Percentiles rank a stretch among this genome's conserved stretches.
These are phyloP conservation scores for Sinohyriopsis cumingii DNA, from an alignment of 2,888 invertebrate genomes.

Conservation along the genomic window DNA sequence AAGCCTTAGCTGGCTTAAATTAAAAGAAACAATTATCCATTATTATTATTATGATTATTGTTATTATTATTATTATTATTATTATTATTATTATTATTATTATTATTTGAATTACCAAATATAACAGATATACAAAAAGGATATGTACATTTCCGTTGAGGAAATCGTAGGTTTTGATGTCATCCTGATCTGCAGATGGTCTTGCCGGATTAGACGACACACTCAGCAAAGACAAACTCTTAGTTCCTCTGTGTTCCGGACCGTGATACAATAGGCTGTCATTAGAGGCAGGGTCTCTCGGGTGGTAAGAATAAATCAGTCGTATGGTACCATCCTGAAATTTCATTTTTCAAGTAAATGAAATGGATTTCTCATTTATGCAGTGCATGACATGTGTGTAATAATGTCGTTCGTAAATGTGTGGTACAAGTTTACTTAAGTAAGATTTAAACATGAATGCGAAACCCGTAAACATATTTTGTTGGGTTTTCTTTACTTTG, in stretches of 20 bases:
- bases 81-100: too few species aligned
- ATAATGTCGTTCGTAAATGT: too few species aligned
- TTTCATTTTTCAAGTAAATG: neutral
- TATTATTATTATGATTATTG: too few species aligned
- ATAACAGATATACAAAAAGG: neutral
- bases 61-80: too few species aligned
- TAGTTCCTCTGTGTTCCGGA: slow-evolving; percentile 32
- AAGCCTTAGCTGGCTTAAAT: too few species aligned
- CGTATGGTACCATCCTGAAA: slow-evolving; percentile 38
- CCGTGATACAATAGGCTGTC: slow-evolving; percentile 37
- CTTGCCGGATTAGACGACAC: slow-evolving; percentile 7
- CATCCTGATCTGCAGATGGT: slow-evolving; percentile 7
- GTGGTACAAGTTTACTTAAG: too few species aligned
- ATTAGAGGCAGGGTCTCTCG: slow-evolving; percentile 35
- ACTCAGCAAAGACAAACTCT: slow-evolving; percentile 35
- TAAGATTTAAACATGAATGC: too few species aligned
- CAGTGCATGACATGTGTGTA: too few species aligned
- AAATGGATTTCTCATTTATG: too few species aligned
- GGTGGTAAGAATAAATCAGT: slow-evolving; percentile 41
- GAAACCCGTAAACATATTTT: neutral
- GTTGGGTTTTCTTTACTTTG: neutral
- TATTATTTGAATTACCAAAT: too few species aligned
- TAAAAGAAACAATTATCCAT: too few species aligned
- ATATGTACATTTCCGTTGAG: slow-evolving; percentile 24
- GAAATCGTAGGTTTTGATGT: slow-evolving; percentile 24